These are phyloP conservation scores for Coturnix japonica DNA, from an alignment of 2,113 vertebrate genomes.

Conservation along the genomic window DNA sequence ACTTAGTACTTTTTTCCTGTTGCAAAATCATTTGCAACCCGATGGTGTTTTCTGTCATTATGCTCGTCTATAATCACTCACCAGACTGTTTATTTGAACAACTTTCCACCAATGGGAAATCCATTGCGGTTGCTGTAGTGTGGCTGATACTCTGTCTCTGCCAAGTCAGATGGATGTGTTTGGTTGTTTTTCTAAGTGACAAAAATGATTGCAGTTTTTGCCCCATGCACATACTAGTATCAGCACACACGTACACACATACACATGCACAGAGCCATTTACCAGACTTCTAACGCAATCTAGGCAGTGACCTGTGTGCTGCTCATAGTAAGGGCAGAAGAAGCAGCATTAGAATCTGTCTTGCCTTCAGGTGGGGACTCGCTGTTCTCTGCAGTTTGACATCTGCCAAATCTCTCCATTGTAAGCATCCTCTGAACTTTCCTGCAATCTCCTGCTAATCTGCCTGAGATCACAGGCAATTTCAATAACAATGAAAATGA, in stretches of 20 bases:
- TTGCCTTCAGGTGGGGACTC: background rate
- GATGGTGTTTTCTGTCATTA: background rate
- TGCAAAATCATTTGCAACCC: conserved; percentile 44
- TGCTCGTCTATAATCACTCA: background rate
- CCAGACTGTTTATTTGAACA: background rate
- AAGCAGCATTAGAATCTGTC: background rate
- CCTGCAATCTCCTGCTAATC: conserved; percentile 43
- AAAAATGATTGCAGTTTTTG: background rate
- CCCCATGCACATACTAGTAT: fast-evolving
- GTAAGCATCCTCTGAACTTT: conserved; percentile 34
- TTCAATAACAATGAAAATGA: conserved; percentile 62
- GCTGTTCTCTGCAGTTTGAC: background rate
- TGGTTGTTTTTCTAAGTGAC: background rate
- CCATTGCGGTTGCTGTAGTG: background rate
- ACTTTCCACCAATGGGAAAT: conserved; percentile 15
- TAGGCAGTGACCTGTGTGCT: background rate
- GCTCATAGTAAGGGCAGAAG: background rate
- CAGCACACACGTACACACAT: fast-evolving
- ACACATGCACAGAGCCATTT: background rate
- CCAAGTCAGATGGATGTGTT: background rate
- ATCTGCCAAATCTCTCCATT: background rate
- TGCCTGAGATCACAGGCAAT: conserved; percentile 60
- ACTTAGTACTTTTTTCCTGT: background rate
- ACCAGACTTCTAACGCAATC: background rate
- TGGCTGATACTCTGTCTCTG: background rate